Conservation (phyloP, 2,888 invertebrate genomes). For the Nomada ferruginata region DNA sequence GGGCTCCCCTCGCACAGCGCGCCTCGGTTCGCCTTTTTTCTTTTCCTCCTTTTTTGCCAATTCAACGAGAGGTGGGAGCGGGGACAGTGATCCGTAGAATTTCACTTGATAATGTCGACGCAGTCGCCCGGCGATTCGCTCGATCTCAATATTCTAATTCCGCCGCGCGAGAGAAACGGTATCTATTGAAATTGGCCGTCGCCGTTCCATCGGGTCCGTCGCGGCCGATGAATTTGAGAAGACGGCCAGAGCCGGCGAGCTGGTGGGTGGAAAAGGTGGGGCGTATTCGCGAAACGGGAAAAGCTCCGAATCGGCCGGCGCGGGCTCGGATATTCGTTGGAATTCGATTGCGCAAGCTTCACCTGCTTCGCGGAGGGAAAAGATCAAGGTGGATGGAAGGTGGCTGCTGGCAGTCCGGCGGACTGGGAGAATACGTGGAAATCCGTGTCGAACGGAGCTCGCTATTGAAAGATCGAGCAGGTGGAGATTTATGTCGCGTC, state of each 20-base stretch:
- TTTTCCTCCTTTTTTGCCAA: conserved; percentile 39
- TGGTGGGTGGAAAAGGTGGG: conserved; percentile 27
- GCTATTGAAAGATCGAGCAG: conserved; percentile 77
- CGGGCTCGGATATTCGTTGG: conserved; percentile 40
- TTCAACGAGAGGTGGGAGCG: conserved; percentile 56
- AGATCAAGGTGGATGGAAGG: conserved; percentile 56
- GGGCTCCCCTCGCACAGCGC: neutral
- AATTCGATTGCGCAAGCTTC: conserved; percentile 49
- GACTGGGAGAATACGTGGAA: conserved; percentile 70
- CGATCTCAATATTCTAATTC: conserved; percentile 79
- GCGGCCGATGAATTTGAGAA: conserved; percentile 26
- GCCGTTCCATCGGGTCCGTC: neutral
- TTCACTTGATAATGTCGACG: conserved; percentile 78
- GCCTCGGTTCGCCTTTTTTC: neutral
- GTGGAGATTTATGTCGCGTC: conserved; percentile 77
- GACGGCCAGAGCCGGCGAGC: neutral
- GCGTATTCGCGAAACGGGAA: neutral
- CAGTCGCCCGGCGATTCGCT: conserved; percentile 40
- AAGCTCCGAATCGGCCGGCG: neutral
- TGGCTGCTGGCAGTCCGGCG: conserved; percentile 15
- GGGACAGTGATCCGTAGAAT: conserved; percentile 76
- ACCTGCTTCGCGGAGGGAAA: conserved; percentile 45
- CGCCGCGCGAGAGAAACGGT: conserved; percentile 70
- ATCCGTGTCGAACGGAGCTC: conserved; percentile 63
- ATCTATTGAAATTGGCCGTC: conserved; percentile 74